Percentiles rank a stretch among this genome's conserved stretches.
Evolutionary conservation across 2,113 vertebrate species (phyloP).

Genomic region (Carassius auratus): DNA sequence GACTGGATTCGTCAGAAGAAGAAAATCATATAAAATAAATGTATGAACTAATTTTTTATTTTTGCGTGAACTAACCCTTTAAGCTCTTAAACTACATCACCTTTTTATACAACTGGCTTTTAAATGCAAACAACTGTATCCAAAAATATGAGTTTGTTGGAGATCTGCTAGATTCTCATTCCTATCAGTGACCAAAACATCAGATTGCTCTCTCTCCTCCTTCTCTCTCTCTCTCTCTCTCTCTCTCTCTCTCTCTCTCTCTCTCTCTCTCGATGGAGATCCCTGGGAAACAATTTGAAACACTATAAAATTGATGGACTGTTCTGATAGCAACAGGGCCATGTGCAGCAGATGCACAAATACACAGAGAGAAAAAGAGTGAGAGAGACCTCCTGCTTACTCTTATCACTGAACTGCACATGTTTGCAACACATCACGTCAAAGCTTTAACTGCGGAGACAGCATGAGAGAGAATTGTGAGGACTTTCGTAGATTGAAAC

Average conservation of each 20-base stretch:
- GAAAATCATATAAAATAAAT: too few relatives aligned
- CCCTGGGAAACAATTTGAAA: conserved; percentile 29
- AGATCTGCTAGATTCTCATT: not conserved
- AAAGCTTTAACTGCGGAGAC: conserved; percentile 71
- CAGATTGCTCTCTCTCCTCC: not conserved
- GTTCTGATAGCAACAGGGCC: conserved; percentile 50
- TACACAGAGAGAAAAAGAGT: not conserved
- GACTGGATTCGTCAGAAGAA: too few relatives aligned
- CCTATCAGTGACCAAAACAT: not conserved
- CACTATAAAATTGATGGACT: conserved; percentile 19
- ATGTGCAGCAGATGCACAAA: conserved; percentile 32
- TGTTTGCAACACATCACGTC: conserved; percentile 70
- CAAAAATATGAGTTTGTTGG: not conserved
- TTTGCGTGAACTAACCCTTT: too few relatives aligned
- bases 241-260: conserved; percentile 21
- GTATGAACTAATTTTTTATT: too few relatives aligned
- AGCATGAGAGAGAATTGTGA: conserved; percentile 43
- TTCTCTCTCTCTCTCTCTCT: too few relatives aligned
- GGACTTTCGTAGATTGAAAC: conserved; percentile 43
- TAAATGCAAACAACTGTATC: not conserved
- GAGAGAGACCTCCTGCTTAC: conserved; percentile 50
- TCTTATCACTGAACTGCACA: conserved; percentile 77
- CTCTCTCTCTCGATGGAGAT: conserved; percentile 33
- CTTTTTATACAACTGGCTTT: not conserved
- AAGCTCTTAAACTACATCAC: not conserved